Evolutionary conservation across 2,797 vertebrate species (phyloP).

Genomic region (Megaceryle alcyon): DNA sequence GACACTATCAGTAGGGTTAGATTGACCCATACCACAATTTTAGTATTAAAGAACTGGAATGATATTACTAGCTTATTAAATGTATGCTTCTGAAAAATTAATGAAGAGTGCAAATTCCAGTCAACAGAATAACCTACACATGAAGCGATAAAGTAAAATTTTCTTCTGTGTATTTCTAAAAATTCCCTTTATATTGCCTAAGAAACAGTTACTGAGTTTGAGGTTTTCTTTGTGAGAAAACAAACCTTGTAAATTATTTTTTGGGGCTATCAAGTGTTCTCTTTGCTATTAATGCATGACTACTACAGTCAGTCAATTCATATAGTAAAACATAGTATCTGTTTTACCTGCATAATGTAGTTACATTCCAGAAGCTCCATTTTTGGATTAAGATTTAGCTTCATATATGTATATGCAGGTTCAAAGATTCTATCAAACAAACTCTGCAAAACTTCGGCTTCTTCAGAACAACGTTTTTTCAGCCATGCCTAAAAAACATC

Average conservation of each 20-base stretch:
- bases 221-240: neutral
- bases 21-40: neutral
- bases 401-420: constrained; percentile 80
- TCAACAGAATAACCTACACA: neutral
- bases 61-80: neutral
- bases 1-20: neutral
- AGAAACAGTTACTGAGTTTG: neutral
- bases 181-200: neutral
- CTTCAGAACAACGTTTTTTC: constrained; percentile 76
- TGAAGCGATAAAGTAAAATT: neutral
- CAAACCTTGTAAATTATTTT: neutral
- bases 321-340: neutral
- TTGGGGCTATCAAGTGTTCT: neutral
- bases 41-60: neutral
- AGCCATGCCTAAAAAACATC: constrained; percentile 82
- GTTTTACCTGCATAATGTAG: constrained; percentile 77
- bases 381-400: constrained; percentile 79
- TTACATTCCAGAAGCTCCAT: constrained; percentile 82
- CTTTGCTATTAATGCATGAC: neutral
- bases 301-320: neutral
- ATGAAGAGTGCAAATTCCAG: neutral
- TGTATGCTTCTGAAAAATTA: neutral
- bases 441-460: constrained; percentile 74
- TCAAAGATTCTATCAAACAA: constrained; percentile 84
- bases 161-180: neutral